A percentile compares a stretch with the other conserved stretches of the same genome.
These are phyloP conservation scores for Mya arenaria DNA, from an alignment of 1,140 invertebrate species.

Conservation along the genomic window DNA sequence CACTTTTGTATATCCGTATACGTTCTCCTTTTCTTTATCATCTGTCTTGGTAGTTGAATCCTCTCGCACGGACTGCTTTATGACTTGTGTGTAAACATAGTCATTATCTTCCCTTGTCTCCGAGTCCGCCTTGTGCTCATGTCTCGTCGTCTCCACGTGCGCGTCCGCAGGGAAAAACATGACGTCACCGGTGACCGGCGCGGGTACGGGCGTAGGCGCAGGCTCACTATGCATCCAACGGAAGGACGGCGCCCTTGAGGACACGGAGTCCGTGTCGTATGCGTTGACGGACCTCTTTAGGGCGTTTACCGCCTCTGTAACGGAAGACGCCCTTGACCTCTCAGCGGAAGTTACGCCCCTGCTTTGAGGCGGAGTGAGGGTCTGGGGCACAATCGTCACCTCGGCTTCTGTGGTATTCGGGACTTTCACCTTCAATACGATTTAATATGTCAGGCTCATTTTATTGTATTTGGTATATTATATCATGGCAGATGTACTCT, in stretches of 20 bases:
- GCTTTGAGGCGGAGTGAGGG: neutral
- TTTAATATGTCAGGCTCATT: too few species aligned
- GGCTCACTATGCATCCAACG: conserved; percentile 3
- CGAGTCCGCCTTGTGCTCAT: neutral
- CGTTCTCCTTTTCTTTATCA: neutral
- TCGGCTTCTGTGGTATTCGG: neutral
- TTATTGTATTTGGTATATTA: too few species aligned
- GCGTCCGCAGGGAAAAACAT: conserved; percentile 36
- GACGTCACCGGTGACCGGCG: conserved; percentile 35
- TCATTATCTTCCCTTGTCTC: conserved; percentile 1
- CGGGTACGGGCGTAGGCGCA: neutral
- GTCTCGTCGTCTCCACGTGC: neutral
- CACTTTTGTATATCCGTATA: conserved; percentile 39
- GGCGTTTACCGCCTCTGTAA: conserved; percentile 33
- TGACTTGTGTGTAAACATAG: conserved; percentile 36
- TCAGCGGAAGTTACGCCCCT: neutral
- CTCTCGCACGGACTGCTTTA: conserved; percentile 17
- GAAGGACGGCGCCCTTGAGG: conserved; percentile 40
- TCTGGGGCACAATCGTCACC: conserved; percentile 1
- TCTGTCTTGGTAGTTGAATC: neutral
- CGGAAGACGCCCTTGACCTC: conserved; percentile 33
- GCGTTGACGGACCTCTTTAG: conserved; percentile 35
- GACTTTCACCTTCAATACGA: neutral
- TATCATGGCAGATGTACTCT: too few species aligned
- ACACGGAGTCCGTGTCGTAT: neutral